Evolutionary conservation across 1,140 invertebrate genomes (phyloP), one percentile per base, ranked within the genome.

Genomic region (Plutomurus gul): DNA sequence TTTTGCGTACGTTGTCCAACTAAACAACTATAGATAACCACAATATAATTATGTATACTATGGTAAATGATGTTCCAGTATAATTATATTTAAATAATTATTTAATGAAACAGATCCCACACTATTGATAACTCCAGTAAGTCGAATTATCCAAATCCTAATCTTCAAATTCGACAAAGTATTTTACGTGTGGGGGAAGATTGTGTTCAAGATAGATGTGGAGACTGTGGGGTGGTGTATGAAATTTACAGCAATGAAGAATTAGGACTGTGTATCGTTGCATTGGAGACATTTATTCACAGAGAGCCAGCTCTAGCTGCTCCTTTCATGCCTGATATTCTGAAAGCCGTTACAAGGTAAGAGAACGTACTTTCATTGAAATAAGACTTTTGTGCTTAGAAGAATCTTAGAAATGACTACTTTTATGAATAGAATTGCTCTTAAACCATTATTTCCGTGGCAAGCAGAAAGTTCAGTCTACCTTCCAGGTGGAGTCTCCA

Each of bases 241-340:
- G 97, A 99, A 88, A 93, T 96, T 85, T 99, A 99, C 86, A 96
- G 94, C 82, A 97, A 99, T 86, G 97, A 99, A 86, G 97, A 99
- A 86, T 89, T 99, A 40, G 96, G 96, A 0, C 88, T 99, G 27
- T 95, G 96, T 85, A 95, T 99, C 80, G 94, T 98, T 30, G 93
- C 94, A 75, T 87, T 99, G 60, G 94, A 95, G 25, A 99, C 97
- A 1, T 99, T 97, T 87, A 95, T 99, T 78, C 96, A 99, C 86
- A 89, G 97, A 47, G 96, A 99, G 86, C 96, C 98, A 7, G 91
- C 92, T 7, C 88, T 99, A 84, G 96, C 97, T 20, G 97, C 97
- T 2, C 93, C 95, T 0, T 88, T 98, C 75, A 87, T 99, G 73
- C 95, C 97, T 3, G 94, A 97, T 84, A 96, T 99, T 80, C 88